Evolutionary conservation across 2,797 vertebrate species (phyloP), one percentile per base, ranked within the genome.

Genomic region (Pseudochromis fuscus): DNA sequence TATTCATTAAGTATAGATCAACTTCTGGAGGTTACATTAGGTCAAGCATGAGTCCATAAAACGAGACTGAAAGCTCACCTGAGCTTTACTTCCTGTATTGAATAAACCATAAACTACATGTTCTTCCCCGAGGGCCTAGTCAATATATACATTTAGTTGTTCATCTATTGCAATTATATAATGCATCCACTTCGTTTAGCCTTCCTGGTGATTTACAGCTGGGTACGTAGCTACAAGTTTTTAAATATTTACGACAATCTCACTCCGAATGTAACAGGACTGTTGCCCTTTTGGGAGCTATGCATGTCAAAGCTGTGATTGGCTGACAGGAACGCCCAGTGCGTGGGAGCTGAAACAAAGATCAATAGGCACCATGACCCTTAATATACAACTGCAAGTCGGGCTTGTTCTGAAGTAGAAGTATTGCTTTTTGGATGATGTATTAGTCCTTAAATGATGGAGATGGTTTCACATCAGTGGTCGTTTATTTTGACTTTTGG

Each of bases 321-420:
- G 74, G 66, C 27, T 3, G 16, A 60, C n/a, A 46, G 62, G 35
- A 30, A 7, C 13, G 38, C 35, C 19, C n/a, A 19, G 30, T 31
- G 37, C 30, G 61, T 42, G 72, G 31, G 61, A 70, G 40, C 28
- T 48, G 37, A 67, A 63, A 55, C 8, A 49, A 23, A 30, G 18
- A 85, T 74, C 51, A 56, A 83, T 77, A 19, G 16, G 44, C 11
- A 46, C 37, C n/a, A 7, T 45, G 57, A 64, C 64, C 55, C 44
- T 62, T 24, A 40, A 21, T 38, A 16, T 10, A 28, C 57, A 51
- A 55, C 21, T 37, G 31, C 46, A 62, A 12, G 67, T 27, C 0
- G 1, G 35, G 30, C 25, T 60, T 37, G 25, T 28, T 33, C 48
- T n/a, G n/a, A 28, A 37, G 19, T 18, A 10, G 4, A 16, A 1